Evolutionary conservation across 2,113 vertebrate species (phyloP).

Genomic region (Gnathonemus longibarbis): DNA sequence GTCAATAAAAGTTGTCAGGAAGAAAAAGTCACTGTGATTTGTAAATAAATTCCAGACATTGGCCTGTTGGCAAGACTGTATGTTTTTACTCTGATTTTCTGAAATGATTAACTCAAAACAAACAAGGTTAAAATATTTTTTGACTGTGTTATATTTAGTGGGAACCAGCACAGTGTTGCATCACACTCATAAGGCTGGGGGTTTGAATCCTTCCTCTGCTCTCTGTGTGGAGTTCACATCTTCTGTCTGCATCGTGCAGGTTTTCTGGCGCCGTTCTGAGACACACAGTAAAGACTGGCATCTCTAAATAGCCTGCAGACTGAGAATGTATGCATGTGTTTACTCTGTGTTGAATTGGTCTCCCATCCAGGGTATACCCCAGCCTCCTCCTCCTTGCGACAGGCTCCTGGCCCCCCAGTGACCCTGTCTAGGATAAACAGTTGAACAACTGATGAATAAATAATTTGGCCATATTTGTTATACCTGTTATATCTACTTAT

Average conservation of each 20-base stretch:
- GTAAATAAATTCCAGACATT: slow-evolving; percentile 7
- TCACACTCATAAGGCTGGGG: background rate
- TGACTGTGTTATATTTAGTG: background rate
- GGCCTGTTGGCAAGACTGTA: background rate
- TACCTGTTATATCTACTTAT: background rate
- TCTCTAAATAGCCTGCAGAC: background rate
- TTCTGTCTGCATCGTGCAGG: background rate
- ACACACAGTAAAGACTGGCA: background rate
- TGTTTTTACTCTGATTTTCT: background rate
- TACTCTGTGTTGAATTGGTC: background rate
- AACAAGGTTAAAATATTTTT: slow-evolving; percentile 15
- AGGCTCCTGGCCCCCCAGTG: background rate
- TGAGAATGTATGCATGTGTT: background rate
- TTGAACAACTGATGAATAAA: background rate
- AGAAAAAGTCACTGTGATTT: background rate
- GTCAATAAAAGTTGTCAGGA: slow-evolving; percentile 4
- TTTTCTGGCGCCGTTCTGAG: background rate
- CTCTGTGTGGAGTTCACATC: background rate
- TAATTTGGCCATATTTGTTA: background rate
- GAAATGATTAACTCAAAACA: slow-evolving; percentile 19
- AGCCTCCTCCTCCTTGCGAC: background rate
- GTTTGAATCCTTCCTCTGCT: background rate
- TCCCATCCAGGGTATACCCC: background rate
- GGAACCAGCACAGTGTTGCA: background rate
- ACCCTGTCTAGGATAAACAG: background rate